Evolutionary conservation across 2,797 vertebrate genomes (phyloP), one percentile per base, ranked within the genome.

Genomic region (Hypotaenidia okinawae): DNA sequence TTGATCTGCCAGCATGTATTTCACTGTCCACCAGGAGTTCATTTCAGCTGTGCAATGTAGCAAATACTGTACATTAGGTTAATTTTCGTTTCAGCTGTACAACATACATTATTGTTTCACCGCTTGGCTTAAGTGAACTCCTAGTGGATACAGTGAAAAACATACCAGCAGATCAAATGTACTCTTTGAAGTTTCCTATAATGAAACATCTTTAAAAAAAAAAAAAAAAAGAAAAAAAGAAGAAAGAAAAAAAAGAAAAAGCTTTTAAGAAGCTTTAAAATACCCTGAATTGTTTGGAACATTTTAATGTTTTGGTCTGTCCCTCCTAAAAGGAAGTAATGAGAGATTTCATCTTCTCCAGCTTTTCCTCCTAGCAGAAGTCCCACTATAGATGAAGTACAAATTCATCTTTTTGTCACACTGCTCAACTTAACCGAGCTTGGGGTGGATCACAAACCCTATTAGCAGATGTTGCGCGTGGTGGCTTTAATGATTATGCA

Each of bases 91-190:
- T 96, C 88, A 81, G 83, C 78, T 87, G 80, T 92, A 94, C 47
- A 79, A 88, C n/a, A 84, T 47, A 80, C 33, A 87, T 86, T 89
- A 92, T 93, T 78, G 90, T 90, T 88, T 75, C 28, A 43, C 49
- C 33, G 58, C 89, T 86, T 86, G 76, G 94, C 72, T 83, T 81
- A 75, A 95, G 88, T 45, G 51, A 89, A 83, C 78, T 96, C 94
- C 90, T 33, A 69, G 89, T 94, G 77, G 78, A 95, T 84, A 66
- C 5, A 59, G 95, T 94, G 80, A 94, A 92, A 95, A 97, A 84
- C 94, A 94, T 92, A 88, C 89, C 88, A 94, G 92, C 89, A 91
- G 96, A 96, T 97, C 95, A 97, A 95, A 96, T 95, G 91, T 74
- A 80, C 82, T 75, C 93, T 97, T 95, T 95, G 97, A 97, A 97